These are phyloP conservation scores for Pyrgus malvae DNA, from an alignment of 2,888 invertebrate genomes.

Conservation along the genomic window DNA sequence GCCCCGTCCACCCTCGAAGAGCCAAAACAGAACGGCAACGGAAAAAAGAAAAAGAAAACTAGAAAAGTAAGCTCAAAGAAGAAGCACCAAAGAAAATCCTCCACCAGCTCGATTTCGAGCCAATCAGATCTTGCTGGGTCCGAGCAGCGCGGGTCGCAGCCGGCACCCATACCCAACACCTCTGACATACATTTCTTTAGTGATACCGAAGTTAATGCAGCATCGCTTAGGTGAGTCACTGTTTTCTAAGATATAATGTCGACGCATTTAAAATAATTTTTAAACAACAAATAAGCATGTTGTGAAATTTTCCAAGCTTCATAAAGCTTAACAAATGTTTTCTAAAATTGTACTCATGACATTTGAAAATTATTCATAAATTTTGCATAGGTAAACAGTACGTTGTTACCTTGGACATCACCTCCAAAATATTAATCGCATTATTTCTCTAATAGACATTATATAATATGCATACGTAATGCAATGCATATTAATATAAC, in stretches of 20 bases:
- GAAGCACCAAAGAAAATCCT: slow-evolving; percentile 89
- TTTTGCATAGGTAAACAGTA: too few species aligned
- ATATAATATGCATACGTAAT: too few species aligned
- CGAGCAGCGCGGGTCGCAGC: slow-evolving; percentile 62
- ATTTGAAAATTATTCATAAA: too few species aligned
- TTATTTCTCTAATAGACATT: too few species aligned
- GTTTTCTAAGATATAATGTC: not conserved
- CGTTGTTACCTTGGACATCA: too few species aligned
- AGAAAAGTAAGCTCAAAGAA: slow-evolving; percentile 90
- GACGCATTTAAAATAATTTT: too few species aligned
- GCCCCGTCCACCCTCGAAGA: slow-evolving; percentile 65
- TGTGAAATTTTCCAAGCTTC: too few species aligned
- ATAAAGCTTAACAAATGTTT: too few species aligned
- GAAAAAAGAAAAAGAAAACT: slow-evolving; percentile 89
- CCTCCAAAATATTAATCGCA: too few species aligned
- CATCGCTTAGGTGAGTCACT: slow-evolving; percentile 77
- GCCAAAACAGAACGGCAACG: slow-evolving; percentile 77
- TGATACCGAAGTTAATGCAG: slow-evolving; percentile 92
- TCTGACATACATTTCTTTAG: slow-evolving; percentile 90
- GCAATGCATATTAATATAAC: too few species aligned
- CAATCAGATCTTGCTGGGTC: slow-evolving; percentile 77
- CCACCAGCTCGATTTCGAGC: slow-evolving; percentile 78
- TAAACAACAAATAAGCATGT: too few species aligned
- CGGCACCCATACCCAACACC: slow-evolving; percentile 58
- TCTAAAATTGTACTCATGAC: too few species aligned